Conservation (phyloP, 2,113 vertebrate genomes). For the Microtus oregoni region DNA sequence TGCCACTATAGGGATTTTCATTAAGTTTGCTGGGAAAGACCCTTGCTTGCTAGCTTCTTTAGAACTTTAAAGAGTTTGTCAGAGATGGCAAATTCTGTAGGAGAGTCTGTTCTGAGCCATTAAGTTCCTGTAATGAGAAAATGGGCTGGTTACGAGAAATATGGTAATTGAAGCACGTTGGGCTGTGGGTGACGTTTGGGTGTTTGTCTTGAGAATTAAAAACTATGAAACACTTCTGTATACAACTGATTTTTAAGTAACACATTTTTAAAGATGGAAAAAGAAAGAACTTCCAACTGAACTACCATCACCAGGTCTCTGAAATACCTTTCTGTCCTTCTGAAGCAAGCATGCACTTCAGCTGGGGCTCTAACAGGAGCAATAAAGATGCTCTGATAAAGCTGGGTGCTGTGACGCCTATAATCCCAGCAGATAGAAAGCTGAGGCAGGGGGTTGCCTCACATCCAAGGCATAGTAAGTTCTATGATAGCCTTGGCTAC, state of each 20-base stretch:
- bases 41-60: conserved; percentile 79
- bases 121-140: conserved; percentile 78
- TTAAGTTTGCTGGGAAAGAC: conserved; percentile 78
- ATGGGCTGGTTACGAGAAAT: conserved; percentile 70
- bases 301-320: background rate
- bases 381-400: background rate
- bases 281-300: background rate
- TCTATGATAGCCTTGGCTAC: background rate
- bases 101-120: conserved; percentile 79
- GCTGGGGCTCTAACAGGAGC: background rate
- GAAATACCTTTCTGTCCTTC: background rate
- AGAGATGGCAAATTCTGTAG: conserved; percentile 68
- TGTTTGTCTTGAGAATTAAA: conserved; percentile 86
- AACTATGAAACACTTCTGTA: conserved; percentile 87
- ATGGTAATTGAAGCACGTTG: conserved; percentile 67
- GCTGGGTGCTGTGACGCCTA: background rate
- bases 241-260: conserved; percentile 87
- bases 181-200: conserved; percentile 77
- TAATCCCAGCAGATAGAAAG: background rate
- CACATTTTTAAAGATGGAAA: conserved; percentile 86
- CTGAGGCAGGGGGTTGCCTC: background rate
- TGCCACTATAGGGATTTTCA: conserved; percentile 72
- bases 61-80: conserved; percentile 76
- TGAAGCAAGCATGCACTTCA: background rate
- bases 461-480: background rate